Conservation (phyloP, 1,140 invertebrate species). For the Rhynchophorus ferrugineus region DNA sequence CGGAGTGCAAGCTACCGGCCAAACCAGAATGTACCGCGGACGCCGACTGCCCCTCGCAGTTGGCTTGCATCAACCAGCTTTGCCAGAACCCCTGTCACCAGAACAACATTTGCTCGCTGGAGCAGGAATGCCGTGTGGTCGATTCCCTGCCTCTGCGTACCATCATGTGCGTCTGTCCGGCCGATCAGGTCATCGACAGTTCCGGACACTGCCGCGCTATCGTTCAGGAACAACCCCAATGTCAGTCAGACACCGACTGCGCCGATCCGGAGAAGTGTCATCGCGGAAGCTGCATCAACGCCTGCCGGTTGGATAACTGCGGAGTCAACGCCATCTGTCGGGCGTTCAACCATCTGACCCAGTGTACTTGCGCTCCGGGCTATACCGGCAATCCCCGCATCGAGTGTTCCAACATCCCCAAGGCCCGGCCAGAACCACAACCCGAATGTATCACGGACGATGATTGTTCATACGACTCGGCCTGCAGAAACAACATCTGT, state of each 20-base stretch:
- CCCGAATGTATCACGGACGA: conserved; percentile 68
- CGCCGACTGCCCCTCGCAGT: conserved; percentile 62
- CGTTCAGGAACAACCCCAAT: conserved; percentile 46
- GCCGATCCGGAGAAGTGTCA: conserved; percentile 61
- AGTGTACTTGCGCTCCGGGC: conserved; percentile 69
- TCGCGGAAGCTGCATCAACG: conserved; percentile 67
- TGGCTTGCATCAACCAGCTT: conserved; percentile 67
- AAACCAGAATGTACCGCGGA: conserved; percentile 61
- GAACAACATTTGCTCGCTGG: conserved; percentile 59
- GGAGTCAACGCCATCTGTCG: conserved; percentile 79
- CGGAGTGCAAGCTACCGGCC: conserved; percentile 51
- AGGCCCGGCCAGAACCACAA: conserved; percentile 42
- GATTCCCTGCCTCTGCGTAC: conserved; percentile 72
- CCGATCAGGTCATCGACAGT: conserved; percentile 56
- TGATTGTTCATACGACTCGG: conserved; percentile 65
- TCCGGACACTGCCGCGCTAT: conserved; percentile 58
- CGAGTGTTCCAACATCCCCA: conserved; percentile 58
- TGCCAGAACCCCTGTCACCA: conserved; percentile 71
- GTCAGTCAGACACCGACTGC: conserved; percentile 68
- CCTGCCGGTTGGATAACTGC: conserved; percentile 68
- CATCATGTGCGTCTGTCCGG: conserved; percentile 73
- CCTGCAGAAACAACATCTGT: conserved; percentile 68
- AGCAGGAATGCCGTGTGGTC: conserved; percentile 69
- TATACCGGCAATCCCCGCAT: conserved; percentile 76
- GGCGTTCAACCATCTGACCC: conserved; percentile 62